Percentiles rank a stretch among this genome's conserved stretches.
Conservation (phyloP, 1,140 invertebrate genomes). For the Platyscapa corneri region DNA sequence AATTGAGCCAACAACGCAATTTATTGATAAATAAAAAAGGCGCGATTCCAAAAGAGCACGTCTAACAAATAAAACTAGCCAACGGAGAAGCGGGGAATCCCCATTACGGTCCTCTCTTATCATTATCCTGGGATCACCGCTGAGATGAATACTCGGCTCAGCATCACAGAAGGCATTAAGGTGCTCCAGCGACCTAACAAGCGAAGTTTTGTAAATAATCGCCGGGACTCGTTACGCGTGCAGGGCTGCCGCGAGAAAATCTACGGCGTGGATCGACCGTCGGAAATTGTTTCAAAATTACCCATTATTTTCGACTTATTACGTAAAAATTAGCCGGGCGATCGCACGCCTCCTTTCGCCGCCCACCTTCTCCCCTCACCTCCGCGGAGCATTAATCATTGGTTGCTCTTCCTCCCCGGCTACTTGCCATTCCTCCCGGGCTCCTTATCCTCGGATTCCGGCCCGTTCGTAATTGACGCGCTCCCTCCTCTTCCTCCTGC, state of each 20-base stretch:
- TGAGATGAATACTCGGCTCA: background rate
- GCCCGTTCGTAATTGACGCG: background rate
- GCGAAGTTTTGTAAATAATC: conserved; percentile 26
- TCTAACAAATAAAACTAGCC: too few species aligned
- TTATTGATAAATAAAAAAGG: background rate
- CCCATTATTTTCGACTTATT: conserved; percentile 30
- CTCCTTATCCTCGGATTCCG: background rate
- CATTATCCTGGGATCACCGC: background rate
- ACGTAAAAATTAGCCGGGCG: background rate
- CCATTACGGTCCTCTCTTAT: background rate
- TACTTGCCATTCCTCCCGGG: background rate
- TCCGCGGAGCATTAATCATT: conserved; percentile 11
- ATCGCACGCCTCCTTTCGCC: conserved; percentile 19
- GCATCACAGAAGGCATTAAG: background rate
- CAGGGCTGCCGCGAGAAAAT: too few species aligned
- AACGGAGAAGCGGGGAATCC: too few species aligned
- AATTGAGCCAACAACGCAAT: too few species aligned
- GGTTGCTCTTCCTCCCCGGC: conserved; percentile 4
- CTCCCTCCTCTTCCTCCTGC: too few species aligned
- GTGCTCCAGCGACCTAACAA: background rate
- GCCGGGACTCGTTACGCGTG: background rate
- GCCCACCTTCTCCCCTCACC: background rate
- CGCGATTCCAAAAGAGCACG: too few species aligned
- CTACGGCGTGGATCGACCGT: background rate
- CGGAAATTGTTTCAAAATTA: conserved; percentile 24